Conservation (phyloP, 2,113 vertebrate species). For the Notarius quadriscutis region DNA sequence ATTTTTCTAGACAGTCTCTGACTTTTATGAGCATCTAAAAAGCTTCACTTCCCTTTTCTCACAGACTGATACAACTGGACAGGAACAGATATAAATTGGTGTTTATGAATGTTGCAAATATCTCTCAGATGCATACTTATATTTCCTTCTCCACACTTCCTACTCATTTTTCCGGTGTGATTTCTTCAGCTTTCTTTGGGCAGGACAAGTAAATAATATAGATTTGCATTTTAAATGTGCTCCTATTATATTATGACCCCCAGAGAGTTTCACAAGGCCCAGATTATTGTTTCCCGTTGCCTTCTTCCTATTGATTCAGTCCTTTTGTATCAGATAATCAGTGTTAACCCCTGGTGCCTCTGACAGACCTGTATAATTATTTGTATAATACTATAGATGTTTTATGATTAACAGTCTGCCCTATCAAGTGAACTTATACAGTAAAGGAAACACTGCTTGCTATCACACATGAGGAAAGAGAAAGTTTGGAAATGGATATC, state of each 20-base stretch:
- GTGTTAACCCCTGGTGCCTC: not conserved
- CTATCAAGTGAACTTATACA: not conserved
- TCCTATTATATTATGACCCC: not conserved
- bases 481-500: not conserved
- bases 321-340: not conserved
- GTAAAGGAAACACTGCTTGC: not conserved
- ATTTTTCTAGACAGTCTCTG: not conserved
- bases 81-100: not conserved
- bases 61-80: not conserved
- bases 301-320: not conserved
- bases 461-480: not conserved
- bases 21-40: not conserved
- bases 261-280: not conserved
- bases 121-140: not conserved
- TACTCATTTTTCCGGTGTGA: not conserved
- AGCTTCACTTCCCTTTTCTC: not conserved
- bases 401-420: not conserved
- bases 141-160: not conserved
- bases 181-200: not conserved
- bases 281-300: not conserved
- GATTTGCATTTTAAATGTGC: not conserved
- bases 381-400: not conserved
- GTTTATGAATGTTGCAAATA: not conserved
- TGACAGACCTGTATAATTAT: not conserved
- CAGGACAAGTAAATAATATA: not conserved